phyloP scores from a whole-genome alignment of 2,113 vertebrate species.

The Smithornis capensis region DNA sequence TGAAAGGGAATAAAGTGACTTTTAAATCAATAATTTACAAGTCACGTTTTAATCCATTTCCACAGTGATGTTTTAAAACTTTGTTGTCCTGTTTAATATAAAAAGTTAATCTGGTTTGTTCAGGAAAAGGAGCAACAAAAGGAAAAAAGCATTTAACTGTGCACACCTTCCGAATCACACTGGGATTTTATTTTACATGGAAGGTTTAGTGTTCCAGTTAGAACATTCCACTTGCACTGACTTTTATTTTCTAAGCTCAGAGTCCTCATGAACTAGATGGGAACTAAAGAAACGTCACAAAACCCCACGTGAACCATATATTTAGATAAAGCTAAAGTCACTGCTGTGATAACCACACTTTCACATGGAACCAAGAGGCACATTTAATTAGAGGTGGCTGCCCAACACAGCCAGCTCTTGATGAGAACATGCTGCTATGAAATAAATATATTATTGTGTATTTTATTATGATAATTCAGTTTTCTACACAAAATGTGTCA shows the following conservation, averaged over 20 bases:
- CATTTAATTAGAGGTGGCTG: neutral
- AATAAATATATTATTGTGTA: neutral
- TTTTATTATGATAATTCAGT: neutral
- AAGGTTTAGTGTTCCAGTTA: neutral
- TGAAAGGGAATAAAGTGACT: neutral
- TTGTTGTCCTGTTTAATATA: neutral
- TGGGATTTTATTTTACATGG: neutral
- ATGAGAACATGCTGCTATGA: neutral
- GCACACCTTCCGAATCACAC: neutral
- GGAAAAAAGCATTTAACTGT: neutral
- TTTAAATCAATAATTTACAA: neutral
- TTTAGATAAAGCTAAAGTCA: neutral
- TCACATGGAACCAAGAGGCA: neutral
- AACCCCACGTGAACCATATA: neutral
- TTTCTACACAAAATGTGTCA: neutral
- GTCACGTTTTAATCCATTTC: neutral
- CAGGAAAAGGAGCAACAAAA: neutral
- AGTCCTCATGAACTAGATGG: neutral
- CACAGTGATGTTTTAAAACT: neutral
- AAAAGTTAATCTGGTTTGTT: neutral
- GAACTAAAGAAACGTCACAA: neutral
- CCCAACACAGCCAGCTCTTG: neutral
- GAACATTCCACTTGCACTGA: neutral
- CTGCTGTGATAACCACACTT: neutral
- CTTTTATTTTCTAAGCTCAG: neutral